phyloP scores from a whole-genome alignment of 1,140 invertebrate genomes.

The Leptinotarsa lineolata region DNA sequence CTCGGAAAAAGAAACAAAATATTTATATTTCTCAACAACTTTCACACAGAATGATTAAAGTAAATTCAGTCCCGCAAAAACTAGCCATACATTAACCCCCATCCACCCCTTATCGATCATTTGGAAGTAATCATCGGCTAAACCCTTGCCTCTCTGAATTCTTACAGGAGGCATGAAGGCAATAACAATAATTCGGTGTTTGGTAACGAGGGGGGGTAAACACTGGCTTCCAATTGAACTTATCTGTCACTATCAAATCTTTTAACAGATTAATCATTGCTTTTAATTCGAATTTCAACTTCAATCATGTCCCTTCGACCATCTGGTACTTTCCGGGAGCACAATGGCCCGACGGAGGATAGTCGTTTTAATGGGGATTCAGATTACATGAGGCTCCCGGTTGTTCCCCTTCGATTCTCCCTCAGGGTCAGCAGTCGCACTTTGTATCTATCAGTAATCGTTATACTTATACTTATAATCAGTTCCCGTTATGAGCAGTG shows the following conservation, averaged over 20 bases:
- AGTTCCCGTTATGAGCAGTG: too few relatives aligned
- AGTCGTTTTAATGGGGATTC: constrained; percentile 27
- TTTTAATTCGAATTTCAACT: constrained; percentile 53
- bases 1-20: constrained; percentile 11
- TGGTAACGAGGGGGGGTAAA: constrained; percentile 21
- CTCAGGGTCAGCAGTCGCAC: not conserved
- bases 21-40: too few relatives aligned
- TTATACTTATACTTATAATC: too few relatives aligned
- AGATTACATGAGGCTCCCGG: constrained; percentile 22
- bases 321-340: constrained; percentile 47
- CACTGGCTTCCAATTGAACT: constrained; percentile 29
- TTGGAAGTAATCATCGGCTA: not conserved
- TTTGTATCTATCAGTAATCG: not conserved
- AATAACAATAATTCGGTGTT: constrained; percentile 29
- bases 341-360: constrained; percentile 33
- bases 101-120: constrained; percentile 17
- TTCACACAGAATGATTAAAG: too few relatives aligned
- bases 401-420: constrained; percentile 15
- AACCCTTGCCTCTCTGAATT: constrained; percentile 6
- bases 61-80: too few relatives aligned
- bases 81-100: constrained; percentile 18
- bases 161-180: not conserved
- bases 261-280: constrained; percentile 45
- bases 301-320: constrained; percentile 51
- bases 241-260: constrained; percentile 51